Evolutionary conservation across 2,888 invertebrate genomes (phyloP).

Genomic region (Crocallis elinguaria): DNA sequence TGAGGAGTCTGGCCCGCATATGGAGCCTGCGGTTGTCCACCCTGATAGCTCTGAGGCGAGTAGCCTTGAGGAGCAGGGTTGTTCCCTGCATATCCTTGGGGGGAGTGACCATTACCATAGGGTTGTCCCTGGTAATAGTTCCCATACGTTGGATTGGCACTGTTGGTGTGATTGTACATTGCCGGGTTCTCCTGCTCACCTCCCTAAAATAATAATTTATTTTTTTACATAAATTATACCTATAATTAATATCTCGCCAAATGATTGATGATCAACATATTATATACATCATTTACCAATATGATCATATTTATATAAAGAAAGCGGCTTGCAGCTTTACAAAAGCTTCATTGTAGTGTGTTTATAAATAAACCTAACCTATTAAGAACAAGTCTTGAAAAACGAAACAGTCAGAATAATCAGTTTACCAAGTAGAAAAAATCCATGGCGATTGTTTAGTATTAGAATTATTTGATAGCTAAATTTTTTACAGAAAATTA

Average conservation of each 20-base stretch:
- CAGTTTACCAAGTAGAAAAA: not conserved
- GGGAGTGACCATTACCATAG: conserved; percentile 79
- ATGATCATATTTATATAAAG: not conserved
- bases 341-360: not conserved
- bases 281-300: not conserved
- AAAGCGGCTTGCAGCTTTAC: not conserved
- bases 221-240: not conserved
- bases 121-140: conserved; percentile 79
- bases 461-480: not conserved
- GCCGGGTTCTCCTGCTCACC: conserved; percentile 76
- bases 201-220: conserved; percentile 57
- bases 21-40: conserved; percentile 60
- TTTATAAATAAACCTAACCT: conserved; percentile 38
- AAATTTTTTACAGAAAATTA: not conserved
- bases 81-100: conserved; percentile 71
- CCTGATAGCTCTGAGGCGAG: conserved; percentile 70
- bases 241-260: too few relatives aligned
- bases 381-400: conserved; percentile 36
- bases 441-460: not conserved
- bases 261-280: too few relatives aligned
- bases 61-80: conserved; percentile 73
- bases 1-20: conserved; percentile 70
- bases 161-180: conserved; percentile 76
- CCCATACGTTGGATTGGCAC: conserved; percentile 71
- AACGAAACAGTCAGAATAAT: not conserved